A percentile compares a stretch with the other conserved stretches of the same genome.
Conservation (phyloP, 2,888 invertebrate species). For the Caenorhabditis uteleia region DNA sequence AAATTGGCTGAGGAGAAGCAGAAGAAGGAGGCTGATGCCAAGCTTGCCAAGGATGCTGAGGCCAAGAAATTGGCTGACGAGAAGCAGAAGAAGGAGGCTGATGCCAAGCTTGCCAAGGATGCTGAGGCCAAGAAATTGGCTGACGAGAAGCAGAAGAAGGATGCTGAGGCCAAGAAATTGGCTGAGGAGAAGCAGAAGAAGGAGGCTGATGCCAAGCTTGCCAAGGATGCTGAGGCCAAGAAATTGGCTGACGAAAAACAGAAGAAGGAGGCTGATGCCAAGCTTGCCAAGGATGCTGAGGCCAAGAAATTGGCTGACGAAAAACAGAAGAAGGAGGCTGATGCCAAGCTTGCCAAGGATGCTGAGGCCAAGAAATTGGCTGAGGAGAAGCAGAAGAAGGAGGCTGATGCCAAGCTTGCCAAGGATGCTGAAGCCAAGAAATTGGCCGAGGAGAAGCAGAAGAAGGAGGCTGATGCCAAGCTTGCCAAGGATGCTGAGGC, state of each 20-base stretch:
- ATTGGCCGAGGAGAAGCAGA: too few relatives aligned
- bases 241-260: not conserved
- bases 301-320: slow-evolving; percentile 19
- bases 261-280: slow-evolving; percentile 4
- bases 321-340: slow-evolving; percentile 17
- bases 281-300: slow-evolving; percentile 9
- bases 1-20: slow-evolving; percentile 8
- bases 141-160: slow-evolving; percentile 7
- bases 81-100: slow-evolving; percentile 5
- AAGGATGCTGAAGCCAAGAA: too few relatives aligned
- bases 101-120: too few relatives aligned
- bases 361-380: slow-evolving; percentile 9
- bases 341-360: slow-evolving; percentile 22
- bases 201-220: slow-evolving; percentile 12
- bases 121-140: slow-evolving; percentile 5
- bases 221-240: too few relatives aligned
- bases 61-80: slow-evolving; percentile 3
- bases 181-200: slow-evolving; percentile 36
- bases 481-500: too few relatives aligned
- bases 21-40: slow-evolving; percentile 6
- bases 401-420: too few relatives aligned
- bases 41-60: not conserved
- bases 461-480: too few relatives aligned
- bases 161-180: slow-evolving; percentile 27
- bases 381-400: too few relatives aligned